Conservation (phyloP, 2,113 vertebrate species). For the Coptodon rendalli region DNA sequence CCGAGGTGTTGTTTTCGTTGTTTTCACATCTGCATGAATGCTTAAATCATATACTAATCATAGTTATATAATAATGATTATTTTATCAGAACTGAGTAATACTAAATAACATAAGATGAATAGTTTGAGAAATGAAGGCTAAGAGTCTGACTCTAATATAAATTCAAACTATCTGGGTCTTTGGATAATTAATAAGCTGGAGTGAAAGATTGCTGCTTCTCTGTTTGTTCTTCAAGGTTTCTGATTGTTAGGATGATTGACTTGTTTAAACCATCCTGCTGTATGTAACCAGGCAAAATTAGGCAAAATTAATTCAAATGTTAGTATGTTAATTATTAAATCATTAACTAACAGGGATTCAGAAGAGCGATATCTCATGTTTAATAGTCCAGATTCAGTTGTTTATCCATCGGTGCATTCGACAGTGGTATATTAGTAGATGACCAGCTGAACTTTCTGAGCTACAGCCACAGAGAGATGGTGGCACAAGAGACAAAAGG, state of each 20-base stretch:
- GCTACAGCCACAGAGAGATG: not conserved
- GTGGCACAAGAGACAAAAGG: not conserved
- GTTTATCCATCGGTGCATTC: not conserved
- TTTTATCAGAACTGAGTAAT: not conserved
- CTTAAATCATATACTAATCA: not conserved
- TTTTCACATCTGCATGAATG: not conserved
- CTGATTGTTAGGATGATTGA: not conserved
- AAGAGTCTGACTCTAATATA: not conserved
- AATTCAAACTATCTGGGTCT: not conserved
- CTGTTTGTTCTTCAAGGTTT: not conserved
- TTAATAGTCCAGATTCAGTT: not conserved
- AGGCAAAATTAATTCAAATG: not conserved
- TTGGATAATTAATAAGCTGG: not conserved
- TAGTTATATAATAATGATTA: not conserved
- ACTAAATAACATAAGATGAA: not conserved
- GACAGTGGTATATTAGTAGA: not conserved
- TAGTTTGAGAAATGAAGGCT: not conserved
- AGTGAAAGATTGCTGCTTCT: not conserved
- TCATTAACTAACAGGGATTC: not conserved
- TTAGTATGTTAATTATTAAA: not conserved
- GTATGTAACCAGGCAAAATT: not conserved
- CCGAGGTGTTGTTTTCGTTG: not conserved
- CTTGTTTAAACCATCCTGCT: not conserved
- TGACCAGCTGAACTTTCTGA: not conserved
- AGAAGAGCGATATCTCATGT: rapidly evolving